Base-by-base conservation (phyloP, 2,113 vertebrate species). In the Hippocampus barbouri region DNA sequence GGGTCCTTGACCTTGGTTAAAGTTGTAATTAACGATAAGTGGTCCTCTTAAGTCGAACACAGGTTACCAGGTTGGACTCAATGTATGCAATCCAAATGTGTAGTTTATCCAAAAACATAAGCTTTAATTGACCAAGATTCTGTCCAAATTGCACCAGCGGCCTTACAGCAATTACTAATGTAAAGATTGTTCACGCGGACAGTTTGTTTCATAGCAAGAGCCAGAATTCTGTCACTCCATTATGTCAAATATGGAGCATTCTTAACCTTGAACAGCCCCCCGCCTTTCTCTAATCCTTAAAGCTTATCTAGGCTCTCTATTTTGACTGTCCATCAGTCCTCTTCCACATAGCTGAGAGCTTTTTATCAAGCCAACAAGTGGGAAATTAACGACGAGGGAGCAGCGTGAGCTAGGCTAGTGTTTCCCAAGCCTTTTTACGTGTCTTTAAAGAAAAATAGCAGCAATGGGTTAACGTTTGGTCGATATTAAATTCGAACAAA, bases 11-110 rank as follows among this genome's bases (percentile, higher is more conserved):
- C 72, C 38, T 63, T 57, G 54, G 41, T 67, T 59, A 64, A 70
- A 73, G 47, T 47, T 40, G 49, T 72, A 74, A 82, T 86, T 79
- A 61, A 82, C 82, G 72, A 70, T 70, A 82, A 84, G 77, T 80
- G 68, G n/a, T 81, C 68, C 71, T 78, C 68, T 86, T 86, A 11
- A 57, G 25, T 76, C 75, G 76, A 62, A 68, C 71, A 71, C 45
- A 79, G 68, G 78, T 81, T 82, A 25, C 73, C 53, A 49, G 2
- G 10, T 63, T 38, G 57, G 73, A 77, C 38, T 27, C 38, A 45
- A 30, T 30, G 27, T 38, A 27, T 53, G 62, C 74, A 71, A 74
- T 67, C 62, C 66, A 38, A n/a, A 72, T 16, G 6, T 80, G 21
- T 45, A 51, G 57, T 62, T 0, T 70, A 66, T 77, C 74, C 12